Conservation (phyloP, 2,888 invertebrate genomes). For the Tipula unca region DNA sequence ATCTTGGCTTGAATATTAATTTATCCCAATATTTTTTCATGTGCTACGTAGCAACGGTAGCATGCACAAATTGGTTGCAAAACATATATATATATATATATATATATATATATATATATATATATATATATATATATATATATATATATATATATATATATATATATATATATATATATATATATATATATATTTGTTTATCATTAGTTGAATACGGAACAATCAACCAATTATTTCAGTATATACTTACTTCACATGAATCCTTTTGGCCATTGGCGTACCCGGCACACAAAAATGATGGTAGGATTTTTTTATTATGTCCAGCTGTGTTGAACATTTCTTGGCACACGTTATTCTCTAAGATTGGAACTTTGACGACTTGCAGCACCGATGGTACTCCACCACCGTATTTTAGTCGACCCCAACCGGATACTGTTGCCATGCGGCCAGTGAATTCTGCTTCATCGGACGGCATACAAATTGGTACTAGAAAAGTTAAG, state of each 20-base stretch:
- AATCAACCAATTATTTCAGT: not conserved
- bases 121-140: too few species aligned
- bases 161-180: too few species aligned
- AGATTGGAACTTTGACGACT: constrained; percentile 79
- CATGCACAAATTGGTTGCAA: not conserved
- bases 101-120: too few species aligned
- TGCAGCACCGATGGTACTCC: constrained; percentile 83
- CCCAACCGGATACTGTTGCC: constrained; percentile 91
- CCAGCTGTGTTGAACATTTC: constrained; percentile 90
- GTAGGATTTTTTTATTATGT: constrained; percentile 76
- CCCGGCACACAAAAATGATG: constrained; percentile 85
- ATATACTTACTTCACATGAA: constrained; percentile 71
- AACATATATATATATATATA: not conserved
- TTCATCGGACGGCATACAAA: constrained; percentile 75
- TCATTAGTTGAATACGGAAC: not conserved
- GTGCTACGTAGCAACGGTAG: not conserved
- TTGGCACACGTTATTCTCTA: constrained; percentile 85
- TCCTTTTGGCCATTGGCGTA: constrained; percentile 88
- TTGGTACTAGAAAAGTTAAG: constrained; percentile 56
- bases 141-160: too few species aligned
- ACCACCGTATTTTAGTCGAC: constrained; percentile 81
- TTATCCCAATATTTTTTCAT: not conserved
- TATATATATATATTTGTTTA: too few species aligned
- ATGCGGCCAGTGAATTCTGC: constrained; percentile 76
- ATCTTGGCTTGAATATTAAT: not conserved